Evolutionary conservation across 2,888 invertebrate species (phyloP).

Genomic region (Epistrophella euchroma): DNA sequence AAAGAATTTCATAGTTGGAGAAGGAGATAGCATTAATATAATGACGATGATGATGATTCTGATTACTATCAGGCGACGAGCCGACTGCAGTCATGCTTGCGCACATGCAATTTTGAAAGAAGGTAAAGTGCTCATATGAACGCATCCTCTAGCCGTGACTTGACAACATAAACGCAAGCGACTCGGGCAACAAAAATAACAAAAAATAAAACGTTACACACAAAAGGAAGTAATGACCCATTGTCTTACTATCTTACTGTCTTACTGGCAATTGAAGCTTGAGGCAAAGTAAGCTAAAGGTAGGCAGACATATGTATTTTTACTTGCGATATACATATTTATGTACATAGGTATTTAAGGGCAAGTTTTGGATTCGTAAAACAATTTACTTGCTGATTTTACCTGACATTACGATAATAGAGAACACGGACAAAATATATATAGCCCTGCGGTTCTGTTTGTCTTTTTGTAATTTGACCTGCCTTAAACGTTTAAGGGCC

Average conservation of each 20-base stretch:
- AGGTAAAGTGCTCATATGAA: constrained; percentile 12
- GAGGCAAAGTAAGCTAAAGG: constrained; percentile 18
- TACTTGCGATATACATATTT: no score
- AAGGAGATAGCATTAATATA: constrained; percentile 27
- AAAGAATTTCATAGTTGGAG: constrained; percentile 37
- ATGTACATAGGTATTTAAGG: no score
- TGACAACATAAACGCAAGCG: constrained; percentile 59
- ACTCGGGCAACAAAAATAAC: constrained; percentile 5
- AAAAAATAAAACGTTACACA: constrained; percentile 27
- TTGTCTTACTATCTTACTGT: constrained; percentile 71
- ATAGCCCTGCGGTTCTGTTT: no score
- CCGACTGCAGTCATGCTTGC: constrained; percentile 42
- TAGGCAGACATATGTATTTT: constrained; percentile 13
- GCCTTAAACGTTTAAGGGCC: no score
- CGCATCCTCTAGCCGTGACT: constrained; percentile 60
- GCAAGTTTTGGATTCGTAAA: no score
- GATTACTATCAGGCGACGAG: constrained; percentile 21
- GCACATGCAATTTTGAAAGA: constrained; percentile 7
- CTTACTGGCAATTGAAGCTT: constrained; percentile 50
- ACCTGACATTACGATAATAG: no score
- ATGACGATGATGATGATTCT: constrained; percentile 37
- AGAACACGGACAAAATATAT: no score
- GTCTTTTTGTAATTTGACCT: no score
- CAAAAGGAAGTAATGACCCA: constrained; percentile 73
- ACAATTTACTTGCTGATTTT: no score